Conservation (phyloP, 2,113 vertebrate genomes). For the Gymnogyps californianus region DNA sequence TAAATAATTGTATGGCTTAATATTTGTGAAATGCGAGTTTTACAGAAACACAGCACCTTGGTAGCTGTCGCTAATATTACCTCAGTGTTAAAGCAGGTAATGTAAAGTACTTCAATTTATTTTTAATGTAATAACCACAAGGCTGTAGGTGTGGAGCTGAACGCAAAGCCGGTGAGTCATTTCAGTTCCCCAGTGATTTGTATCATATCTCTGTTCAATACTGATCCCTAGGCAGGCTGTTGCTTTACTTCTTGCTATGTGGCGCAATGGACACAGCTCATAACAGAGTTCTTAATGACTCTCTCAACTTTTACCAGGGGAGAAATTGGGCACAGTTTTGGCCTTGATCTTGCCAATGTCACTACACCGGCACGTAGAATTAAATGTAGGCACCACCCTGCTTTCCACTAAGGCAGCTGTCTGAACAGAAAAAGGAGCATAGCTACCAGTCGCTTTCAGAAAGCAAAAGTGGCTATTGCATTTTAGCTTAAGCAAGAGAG, state of each 20-base stretch:
- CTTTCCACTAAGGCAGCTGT: not conserved
- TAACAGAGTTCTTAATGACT: not conserved
- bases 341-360: not conserved
- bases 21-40: not conserved
- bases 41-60: not conserved
- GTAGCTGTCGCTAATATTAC: not conserved
- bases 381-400: not conserved
- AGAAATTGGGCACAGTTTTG: not conserved
- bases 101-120: not conserved
- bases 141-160: slow-evolving; percentile 1
- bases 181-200: not conserved
- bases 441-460: not conserved
- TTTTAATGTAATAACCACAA: not conserved
- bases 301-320: not conserved
- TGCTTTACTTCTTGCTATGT: not conserved
- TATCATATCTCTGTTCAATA: not conserved
- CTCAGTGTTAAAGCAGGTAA: not conserved
- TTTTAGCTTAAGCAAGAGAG: not conserved
- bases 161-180: not conserved
- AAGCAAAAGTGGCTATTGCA: not conserved
- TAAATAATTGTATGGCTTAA: not conserved
- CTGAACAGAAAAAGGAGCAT: not conserved
- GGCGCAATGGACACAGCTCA: not conserved
- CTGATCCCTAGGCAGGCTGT: not conserved
- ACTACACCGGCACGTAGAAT: not conserved